Base-by-base conservation (phyloP, 2,888 invertebrate species). In the Malacosoma neustria region DNA sequence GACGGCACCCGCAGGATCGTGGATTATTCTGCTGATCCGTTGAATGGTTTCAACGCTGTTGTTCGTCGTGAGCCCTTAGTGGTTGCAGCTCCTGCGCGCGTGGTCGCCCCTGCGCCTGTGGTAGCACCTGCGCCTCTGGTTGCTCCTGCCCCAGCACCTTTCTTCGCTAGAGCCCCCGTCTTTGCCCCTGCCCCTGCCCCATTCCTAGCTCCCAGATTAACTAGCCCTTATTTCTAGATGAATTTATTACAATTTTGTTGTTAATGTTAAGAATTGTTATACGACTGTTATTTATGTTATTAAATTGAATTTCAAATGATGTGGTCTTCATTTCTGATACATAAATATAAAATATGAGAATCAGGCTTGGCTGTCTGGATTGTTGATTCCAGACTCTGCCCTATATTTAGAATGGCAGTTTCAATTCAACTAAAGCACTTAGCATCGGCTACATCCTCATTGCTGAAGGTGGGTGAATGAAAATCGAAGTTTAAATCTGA, bases 11-110 rank as follows among this genome's bases (percentile, higher is more conserved):
- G 81, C 37, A 76, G 89, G 46, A 86, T 79, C 5, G 89, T 89
- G 0, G 88, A 89, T 53, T 89, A 89, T 53, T 67, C 84, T 3
- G 88, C 88, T 32, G 88, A 88, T 45, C 60, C 87, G 2, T 49
- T 88, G 30, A 87, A 88, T 49, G 88, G 88, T 7, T 88, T 88
- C 57, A 88, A 88, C 56, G 89, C 89, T 34, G 84, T 88, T 1
- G 88, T 89, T 0, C 82, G 84, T 41, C 81, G 87, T 11, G 87
- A 87, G 56, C 88, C 89, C 0, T 50, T 87, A 5, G 63, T 76
- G 0, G 56, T 43, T 22, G 39, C 63, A 31, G 65, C 55, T 3
- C 59, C 68, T 0, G 70, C 75, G 1, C 64, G 67, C 22, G 49
- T 69, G 0, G 39, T 68, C 1, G 72, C 68, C 2, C 70, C 69